Evolutionary conservation across 37 sponge, comb jelly and placozoan genomes (phyloP), one percentile per base, ranked within the genome.

Genomic region (Lycopodina hypogea): DNA sequence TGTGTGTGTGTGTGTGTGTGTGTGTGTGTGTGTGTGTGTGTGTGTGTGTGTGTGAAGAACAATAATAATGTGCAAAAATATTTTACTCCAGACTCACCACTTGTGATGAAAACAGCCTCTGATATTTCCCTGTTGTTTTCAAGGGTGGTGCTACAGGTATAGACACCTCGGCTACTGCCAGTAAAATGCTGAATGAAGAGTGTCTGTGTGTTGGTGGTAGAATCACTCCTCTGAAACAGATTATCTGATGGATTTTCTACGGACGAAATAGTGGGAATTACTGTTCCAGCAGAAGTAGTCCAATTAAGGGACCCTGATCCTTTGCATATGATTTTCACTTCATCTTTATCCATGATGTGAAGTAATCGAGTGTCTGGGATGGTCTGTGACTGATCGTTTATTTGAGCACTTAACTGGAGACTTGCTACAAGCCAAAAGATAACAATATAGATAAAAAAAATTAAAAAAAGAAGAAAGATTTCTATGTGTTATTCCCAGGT

Each of bases 11-110:
- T 45, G 48, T 45, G 48, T 45, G 48, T 45, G 48, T 45, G 48
- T 45, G 48, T 60, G 76, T 57, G 76, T 76, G 76, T 29, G 62
- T 76, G 29, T n/a, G 30, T 51, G 74, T 73, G 74, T 73, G 74
- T 36, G 62, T 59, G 61, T 57, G 48, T 9, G 48, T 45, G 48
- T 45, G 48, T 45, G 48, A 39, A 36, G 41, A 12, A 28, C 30
- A 29, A 12, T 65, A 30, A 6, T 9, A 15, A 34, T 22, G 37
- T 68, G 18, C 37, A 33, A 23, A 24, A 23, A 21, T 56, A 18
- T 37, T 4, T 8, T 15, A n/a, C n/a, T n/a, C n/a, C n/a, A 0
- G 11, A 53, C 76, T 74, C 68, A 83, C 83, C 58, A 51, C 48
- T 70, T 41, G 76, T 69, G 30, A 57, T 76, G 78, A 70, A 29